These are phyloP conservation scores for Acyrthosiphon pisum DNA, from an alignment of 1,140 invertebrate genomes.

Conservation along the genomic window DNA sequence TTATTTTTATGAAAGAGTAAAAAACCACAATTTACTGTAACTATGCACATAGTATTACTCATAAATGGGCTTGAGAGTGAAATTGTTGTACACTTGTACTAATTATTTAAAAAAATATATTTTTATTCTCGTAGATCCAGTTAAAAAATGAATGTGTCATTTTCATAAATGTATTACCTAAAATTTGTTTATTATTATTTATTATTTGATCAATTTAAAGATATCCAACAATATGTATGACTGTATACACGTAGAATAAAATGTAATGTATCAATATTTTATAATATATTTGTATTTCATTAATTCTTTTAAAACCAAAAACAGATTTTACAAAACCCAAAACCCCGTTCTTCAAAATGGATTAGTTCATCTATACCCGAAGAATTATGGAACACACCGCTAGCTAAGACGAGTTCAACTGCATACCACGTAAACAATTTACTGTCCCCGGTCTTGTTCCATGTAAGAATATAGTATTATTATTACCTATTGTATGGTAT, in stretches of 20 bases:
- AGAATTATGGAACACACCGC: constrained; percentile 76
- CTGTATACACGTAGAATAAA: too few species aligned
- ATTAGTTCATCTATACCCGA: constrained; percentile 91
- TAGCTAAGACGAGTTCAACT: constrained; percentile 83
- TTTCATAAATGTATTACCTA: neutral
- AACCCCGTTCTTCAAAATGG: constrained; percentile 82
- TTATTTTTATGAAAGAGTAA: too few species aligned
- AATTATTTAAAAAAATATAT: neutral
- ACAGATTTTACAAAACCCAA: constrained; percentile 78
- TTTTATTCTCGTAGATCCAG: too few species aligned
- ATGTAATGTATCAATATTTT: neutral
- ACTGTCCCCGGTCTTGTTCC: constrained; percentile 82
- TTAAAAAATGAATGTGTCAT: neutral
- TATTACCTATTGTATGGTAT: neutral
- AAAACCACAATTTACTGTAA: too few species aligned
- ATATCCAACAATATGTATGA: neutral
- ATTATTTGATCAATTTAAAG: neutral
- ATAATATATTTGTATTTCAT: neutral
- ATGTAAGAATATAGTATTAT: constrained; percentile 63
- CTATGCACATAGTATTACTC: too few species aligned
- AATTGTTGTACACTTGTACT: neutral
- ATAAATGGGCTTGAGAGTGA: too few species aligned
- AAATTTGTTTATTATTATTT: neutral
- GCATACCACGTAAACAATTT: constrained; percentile 97
- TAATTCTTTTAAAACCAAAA: neutral